Base-by-base conservation (phyloP, 2,888 invertebrate species). In the Steinernema carpocapsae region DNA sequence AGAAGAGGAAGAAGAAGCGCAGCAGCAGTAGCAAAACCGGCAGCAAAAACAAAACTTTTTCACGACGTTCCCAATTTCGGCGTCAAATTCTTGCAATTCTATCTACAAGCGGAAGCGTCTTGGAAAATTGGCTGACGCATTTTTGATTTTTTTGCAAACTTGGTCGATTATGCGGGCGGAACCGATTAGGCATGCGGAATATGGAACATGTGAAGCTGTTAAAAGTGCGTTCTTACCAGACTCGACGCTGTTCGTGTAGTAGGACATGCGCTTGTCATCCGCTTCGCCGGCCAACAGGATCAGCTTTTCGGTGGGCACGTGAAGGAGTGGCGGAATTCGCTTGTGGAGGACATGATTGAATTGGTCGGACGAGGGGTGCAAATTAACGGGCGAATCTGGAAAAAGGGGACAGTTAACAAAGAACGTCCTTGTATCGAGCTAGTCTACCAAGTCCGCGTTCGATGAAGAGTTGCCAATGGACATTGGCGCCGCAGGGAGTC, bases 381-480 rank as follows among this genome's bases (percentile, higher is more conserved):
- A n/a, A 37, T 64, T 37, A 77, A 72, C 19, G 64, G 80, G 48
- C 26, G 46, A 74, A 42, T 72, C 56, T 56, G 52, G 42, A 74
- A 17, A 22, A 74, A 59, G 43, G 51, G 70, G 24, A n/a, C 64
- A 26, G 70, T 32, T 48, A 45, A 43, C 72, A 10, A 29, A 37
- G 32, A 14, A 73, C 37, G 46, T 37, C 78, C 79, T 78, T 52
- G 71, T 45, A 48, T 72, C 64, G 14, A 76, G 46, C 19, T 76
- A 42, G n/a, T n/a, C n/a, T 72, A 78, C 80, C 80, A 45, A 73
- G 77, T 7, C 64, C 59, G 78, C 79, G 76, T n/a, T 77, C 78
- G 24, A 77, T 77, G 32, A 56, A 82, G 2, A 85, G 74, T 56
- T 83, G 79, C 82, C 82, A 85, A 71, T 85, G 83, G 51, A 85